Percentiles rank a stretch among this genome's conserved stretches.
phyloP scores from a whole-genome alignment of 2,888 invertebrate genomes.

The Alviniconcha strummeri region DNA sequence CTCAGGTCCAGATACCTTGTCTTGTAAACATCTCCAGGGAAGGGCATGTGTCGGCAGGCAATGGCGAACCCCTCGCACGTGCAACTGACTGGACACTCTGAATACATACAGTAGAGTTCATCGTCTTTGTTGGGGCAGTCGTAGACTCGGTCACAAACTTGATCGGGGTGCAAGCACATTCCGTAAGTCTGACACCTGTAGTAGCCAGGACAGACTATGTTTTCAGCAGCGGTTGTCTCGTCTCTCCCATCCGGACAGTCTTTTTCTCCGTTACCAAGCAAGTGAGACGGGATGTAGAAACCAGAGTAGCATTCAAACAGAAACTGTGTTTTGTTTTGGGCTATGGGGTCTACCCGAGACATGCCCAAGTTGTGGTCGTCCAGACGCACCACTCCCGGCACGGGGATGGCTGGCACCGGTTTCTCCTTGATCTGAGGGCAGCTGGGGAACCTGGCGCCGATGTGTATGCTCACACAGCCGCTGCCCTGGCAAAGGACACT shows the following conservation, averaged over 20 bases:
- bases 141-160: slow-evolving; percentile 34
- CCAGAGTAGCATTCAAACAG: slow-evolving; percentile 7
- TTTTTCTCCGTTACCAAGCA: slow-evolving; percentile 19
- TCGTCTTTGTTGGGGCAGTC: slow-evolving; percentile 40
- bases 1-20: slow-evolving; percentile 20
- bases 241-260: slow-evolving; percentile 33
- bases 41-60: neutral
- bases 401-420: neutral
- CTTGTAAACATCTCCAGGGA: neutral
- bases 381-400: neutral
- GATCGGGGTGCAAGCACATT: slow-evolving; percentile 28
- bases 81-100: slow-evolving; percentile 9
- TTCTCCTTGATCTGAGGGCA: neutral
- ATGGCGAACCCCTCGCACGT: slow-evolving; percentile 12
- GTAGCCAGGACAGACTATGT: slow-evolving; percentile 26
- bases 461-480: neutral
- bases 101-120: slow-evolving; percentile 24
- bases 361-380: too few relatives aligned
- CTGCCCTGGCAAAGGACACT: neutral
- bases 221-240: slow-evolving; percentile 7
- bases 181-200: slow-evolving; percentile 31
- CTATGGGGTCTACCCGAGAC: neutral
- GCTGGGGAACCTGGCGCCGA: neutral
- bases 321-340: neutral
- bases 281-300: slow-evolving; percentile 16